Base-by-base conservation (phyloP, 2,797 vertebrate species). In the Phoebastria nigripes region DNA sequence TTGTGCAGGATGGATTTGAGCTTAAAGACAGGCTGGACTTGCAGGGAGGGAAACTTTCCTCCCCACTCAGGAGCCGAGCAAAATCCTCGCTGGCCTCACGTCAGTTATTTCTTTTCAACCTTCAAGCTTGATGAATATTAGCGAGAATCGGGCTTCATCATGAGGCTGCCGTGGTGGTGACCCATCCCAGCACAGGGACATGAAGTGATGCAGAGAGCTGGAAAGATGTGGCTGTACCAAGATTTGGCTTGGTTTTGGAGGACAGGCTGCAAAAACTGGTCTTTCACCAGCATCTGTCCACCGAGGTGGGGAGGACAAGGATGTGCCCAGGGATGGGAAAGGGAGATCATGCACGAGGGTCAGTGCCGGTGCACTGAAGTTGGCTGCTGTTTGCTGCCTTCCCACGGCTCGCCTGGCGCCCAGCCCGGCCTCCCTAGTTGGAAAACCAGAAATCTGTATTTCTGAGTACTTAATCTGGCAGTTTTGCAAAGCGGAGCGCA, bases 381-480 rank as follows among this genome's bases (percentile, higher is more conserved):
- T 62, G 78, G 69, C 49, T 0, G 2, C 63, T 35, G 8, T 29
- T 37, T 21, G 63, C 70, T 58, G 82, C 79, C 82, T 94, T 94
- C 90, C 80, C 92, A 65, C 20, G 8, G 56, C 62, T 78, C 5
- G 2, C 58, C 80, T 95, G 94, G 94, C 52, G 0, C 66, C 76
- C 52, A 11, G 94, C 91, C 91, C 35, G 4, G 71, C 55, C 46
- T 63, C 61, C 66, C 56, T 11, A 22, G 56, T 47, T 42, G 56
- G 76, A 90, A 94, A 88, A 82, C 9, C 93, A 89, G 93, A 74
- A 62, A 49, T 65, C 39, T 54, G 14, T 7, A 14, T 52, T 82
- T 33, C 33, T 22, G 47, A 93, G 87, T 17, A 5, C 25, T 54
- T 39, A 8, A 31, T 26, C 42, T 22, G 62, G 74, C 63, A 39